Evolutionary conservation across 2,797 vertebrate species (phyloP), one percentile per base, ranked within the genome.

Genomic region (Pitangus sulphuratus): DNA sequence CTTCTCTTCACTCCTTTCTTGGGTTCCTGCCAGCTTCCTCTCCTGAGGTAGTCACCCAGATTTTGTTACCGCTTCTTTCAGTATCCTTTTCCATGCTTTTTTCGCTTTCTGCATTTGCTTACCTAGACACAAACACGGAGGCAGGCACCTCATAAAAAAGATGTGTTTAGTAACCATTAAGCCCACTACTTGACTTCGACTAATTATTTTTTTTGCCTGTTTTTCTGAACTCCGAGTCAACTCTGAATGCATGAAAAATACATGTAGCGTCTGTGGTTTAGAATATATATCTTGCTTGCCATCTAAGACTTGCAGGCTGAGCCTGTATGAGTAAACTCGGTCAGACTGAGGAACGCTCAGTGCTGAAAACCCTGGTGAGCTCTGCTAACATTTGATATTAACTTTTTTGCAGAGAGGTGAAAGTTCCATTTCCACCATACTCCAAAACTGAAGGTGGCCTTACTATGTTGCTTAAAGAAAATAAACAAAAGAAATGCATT

Each of bases 41-140:
- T 82, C 35, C 58, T 64, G 26, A 6, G 12, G 2, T 17, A 61
- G 11, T 35, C 35, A 53, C 5, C 5, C 12, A 20, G 4, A 24
- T 21, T 40, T 5, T 26, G 24, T 69, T 79, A 39, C 7, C 47
- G 0, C 30, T 45, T 84, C 47, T 65, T 72, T 45, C 39, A 39
- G 19, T 44, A 11, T 64, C 28, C 20, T 87, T 74, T 69, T 56
- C 53, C 22, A 22, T 39, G 12, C 1, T 82, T 54, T 86, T 53
- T 57, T 25, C 25, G 35, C 11, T 31, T 61, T 62, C n/a, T 58
- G 8, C 35, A 9, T 57, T 76, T 4, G 1, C 26, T 58, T 56
- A 45, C 30, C 28, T 31, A 17, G 20, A 28, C 8, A 53, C 16
- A 66, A 64, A 18, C 26, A 25, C 0, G 0, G n/a, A 62, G 7